These are phyloP conservation scores for Cheiracanthium punctorium DNA, from an alignment of 2,888 invertebrate species.

Conservation along the genomic window DNA sequence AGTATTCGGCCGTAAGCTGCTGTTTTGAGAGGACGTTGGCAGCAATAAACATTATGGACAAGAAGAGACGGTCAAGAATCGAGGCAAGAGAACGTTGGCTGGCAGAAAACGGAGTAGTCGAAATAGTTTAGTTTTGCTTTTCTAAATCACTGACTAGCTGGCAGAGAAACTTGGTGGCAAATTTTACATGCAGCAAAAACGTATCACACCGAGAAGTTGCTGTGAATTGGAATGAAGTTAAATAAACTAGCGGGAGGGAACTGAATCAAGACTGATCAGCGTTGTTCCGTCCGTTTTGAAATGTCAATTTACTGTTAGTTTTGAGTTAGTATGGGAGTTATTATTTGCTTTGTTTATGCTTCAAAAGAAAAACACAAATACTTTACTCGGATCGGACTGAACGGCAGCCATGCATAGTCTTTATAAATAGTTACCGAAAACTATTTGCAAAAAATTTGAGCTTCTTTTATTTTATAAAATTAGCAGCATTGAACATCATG, in stretches of 20 bases:
- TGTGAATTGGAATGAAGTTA: conserved; percentile 10
- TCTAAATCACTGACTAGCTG: conserved; percentile 63
- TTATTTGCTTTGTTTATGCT: neutral
- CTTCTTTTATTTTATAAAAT: conserved; percentile 53
- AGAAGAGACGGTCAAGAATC: conserved; percentile 64
- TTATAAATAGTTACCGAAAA: conserved; percentile 58
- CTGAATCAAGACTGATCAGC: conserved; percentile 32
- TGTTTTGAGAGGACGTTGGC: conserved; percentile 54
- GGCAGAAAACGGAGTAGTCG: conserved; percentile 58
- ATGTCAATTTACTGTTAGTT: no score
- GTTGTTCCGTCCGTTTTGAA: conserved; percentile 30
- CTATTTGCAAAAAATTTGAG: conserved; percentile 67
- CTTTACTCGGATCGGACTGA: conserved; percentile 44
- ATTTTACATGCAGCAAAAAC: conserved; percentile 63
- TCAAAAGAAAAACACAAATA: conserved; percentile 29
- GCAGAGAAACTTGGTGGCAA: conserved; percentile 56
- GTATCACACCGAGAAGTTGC: conserved; percentile 43
- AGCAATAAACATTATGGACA: conserved; percentile 57
- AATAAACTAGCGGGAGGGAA: conserved; percentile 42
- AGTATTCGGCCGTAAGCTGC: conserved; percentile 64
- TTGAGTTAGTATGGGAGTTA: no score
- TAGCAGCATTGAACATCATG: conserved; percentile 56
- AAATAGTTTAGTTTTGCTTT: conserved; percentile 44
- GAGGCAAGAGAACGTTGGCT: conserved; percentile 60
- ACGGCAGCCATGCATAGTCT: conserved; percentile 51